These are phyloP conservation scores for Dicrostonyx torquatus DNA, from an alignment of 2,797 vertebrate species.

Conservation along the genomic window DNA sequence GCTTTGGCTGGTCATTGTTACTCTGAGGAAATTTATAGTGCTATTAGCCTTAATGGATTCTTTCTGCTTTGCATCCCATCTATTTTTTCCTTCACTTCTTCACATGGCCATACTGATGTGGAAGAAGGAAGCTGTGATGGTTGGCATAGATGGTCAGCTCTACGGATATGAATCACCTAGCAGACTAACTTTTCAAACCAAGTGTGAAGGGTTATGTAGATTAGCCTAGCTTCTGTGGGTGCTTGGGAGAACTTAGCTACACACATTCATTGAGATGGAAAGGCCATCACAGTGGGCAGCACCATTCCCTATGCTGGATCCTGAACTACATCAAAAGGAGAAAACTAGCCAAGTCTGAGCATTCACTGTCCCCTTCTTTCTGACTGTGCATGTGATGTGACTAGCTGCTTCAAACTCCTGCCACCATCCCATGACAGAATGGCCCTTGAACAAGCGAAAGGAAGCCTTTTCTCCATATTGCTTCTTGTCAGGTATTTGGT, in stretches of 20 bases:
- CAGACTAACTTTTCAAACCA: not conserved
- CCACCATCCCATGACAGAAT: too few species aligned
- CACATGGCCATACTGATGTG: not conserved
- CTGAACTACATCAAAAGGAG: not conserved
- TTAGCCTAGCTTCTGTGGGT: not conserved
- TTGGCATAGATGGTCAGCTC: not conserved
- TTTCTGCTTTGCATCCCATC: not conserved
- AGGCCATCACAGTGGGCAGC: not conserved
- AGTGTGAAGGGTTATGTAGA: not conserved
- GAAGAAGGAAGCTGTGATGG: not conserved
- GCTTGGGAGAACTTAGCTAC: not conserved
- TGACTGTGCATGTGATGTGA: not conserved
- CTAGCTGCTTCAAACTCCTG: too few species aligned
- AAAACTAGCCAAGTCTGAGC: too few species aligned
- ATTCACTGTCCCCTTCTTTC: too few species aligned
- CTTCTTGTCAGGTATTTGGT: not conserved
- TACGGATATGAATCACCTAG: not conserved
- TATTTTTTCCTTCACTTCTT: not conserved
- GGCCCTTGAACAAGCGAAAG: not conserved
- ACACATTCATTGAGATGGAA: not conserved
- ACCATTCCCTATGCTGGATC: not conserved
- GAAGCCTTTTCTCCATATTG: too few species aligned
- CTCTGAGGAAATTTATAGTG: not conserved
- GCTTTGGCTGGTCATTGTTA: not conserved
- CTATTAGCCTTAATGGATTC: not conserved